Evolutionary conservation across 2,113 vertebrate genomes (phyloP).

Genomic region (Hippocampus comes): DNA sequence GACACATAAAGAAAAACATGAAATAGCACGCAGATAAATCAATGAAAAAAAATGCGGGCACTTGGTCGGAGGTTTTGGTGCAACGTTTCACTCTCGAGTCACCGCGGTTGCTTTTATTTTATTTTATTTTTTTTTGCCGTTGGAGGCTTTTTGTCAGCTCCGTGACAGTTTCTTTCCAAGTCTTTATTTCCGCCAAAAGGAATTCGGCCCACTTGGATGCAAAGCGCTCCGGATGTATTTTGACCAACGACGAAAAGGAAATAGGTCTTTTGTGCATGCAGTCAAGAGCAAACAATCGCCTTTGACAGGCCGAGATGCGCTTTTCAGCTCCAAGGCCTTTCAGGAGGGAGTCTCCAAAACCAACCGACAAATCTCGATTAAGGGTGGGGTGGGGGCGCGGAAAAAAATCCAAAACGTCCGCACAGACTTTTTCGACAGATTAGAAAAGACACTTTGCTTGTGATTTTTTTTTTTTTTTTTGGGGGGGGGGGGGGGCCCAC

Average conservation of each 20-base stretch:
- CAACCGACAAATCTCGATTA: neutral
- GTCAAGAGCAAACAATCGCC: no score
- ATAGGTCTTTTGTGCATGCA: no score
- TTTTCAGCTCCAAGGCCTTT: neutral
- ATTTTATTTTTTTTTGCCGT: no score
- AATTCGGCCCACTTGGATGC: no score
- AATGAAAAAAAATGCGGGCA: neutral
- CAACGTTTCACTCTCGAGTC: neutral
- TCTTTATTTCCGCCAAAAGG: no score
- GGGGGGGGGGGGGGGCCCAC: neutral
- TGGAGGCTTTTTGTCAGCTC: no score
- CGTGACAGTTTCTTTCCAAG: no score
- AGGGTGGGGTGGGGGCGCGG: neutral
- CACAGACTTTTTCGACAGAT: conserved; percentile 39
- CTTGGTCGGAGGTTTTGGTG: neutral
- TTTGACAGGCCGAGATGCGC: no score
- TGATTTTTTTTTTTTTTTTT: neutral
- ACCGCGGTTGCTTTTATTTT: no score
- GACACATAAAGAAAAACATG: no score
- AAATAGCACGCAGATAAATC: neutral
- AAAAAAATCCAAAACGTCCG: conserved; percentile 12
- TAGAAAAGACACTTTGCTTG: conserved; percentile 34
- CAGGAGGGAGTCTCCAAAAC: neutral
- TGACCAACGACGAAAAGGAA: no score
- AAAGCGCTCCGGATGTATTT: no score